Base-by-base conservation (phyloP, 2,113 vertebrate species). In the Grus americana region DNA sequence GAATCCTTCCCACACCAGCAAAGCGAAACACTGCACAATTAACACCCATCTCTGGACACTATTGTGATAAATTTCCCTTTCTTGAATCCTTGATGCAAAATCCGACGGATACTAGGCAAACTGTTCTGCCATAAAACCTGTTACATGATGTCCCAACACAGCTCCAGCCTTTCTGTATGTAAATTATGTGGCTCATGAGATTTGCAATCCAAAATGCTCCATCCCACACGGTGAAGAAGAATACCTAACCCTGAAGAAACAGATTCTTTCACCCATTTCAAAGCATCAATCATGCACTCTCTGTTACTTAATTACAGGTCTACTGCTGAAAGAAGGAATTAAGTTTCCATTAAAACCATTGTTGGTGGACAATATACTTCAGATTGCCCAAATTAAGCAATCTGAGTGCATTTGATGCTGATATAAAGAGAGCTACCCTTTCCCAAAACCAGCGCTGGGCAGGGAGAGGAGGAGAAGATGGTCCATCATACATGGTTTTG, bases 291-390 rank as follows among this genome's bases (percentile, higher is more conserved):
- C 95, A 92, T 3, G 0, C 2, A 2, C 32, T 19, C 73, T 63
- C 40, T 94, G 61, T 42, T 92, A 96, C 71, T 93, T 95, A 95
- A 96, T 96, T 96, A 93, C 79, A 94, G 62, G 54, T 90, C 90
- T 96, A 14, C 42, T 57, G 62, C 74, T 88, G 63, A 74, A 94
- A 93, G 90, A 95, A 89, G 47, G 81, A 79, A 92, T 90, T 93
- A 88, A 50, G 67, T 85, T 90, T 50, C 70, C 67, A 66, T 93
- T 88, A 86, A 86, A 91, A 86, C 26, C 42, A 44, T n/a, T 0
- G 2, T 4, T 15, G 29, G 40, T 46, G 72, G 67, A 91, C 81
- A 90, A 36, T 30, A 57, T 3, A 26, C 67, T 86, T 78, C 82
- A 78, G 67, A 94, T 70, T 76, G 63, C 67, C 58, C 79, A 66